Evolutionary conservation across 2,888 invertebrate species (phyloP).

Genomic region (Megalurothrips usitatus): DNA sequence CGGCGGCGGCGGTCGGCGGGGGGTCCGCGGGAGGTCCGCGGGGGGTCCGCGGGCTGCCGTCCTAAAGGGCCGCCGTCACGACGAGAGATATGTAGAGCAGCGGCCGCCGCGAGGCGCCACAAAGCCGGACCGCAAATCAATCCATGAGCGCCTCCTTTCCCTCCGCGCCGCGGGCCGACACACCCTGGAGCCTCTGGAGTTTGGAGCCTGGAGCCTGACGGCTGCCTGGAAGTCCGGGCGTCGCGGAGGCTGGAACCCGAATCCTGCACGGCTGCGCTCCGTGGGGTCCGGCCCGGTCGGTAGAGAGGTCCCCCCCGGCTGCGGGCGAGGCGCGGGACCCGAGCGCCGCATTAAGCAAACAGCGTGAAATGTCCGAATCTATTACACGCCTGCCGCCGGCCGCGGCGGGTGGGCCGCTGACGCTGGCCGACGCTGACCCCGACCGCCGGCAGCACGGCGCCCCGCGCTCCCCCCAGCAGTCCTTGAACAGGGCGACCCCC

Average conservation of each 20-base stretch:
- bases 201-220: neutral
- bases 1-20: neutral
- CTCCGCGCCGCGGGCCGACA: neutral
- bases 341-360: conserved; percentile 14
- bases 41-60: neutral
- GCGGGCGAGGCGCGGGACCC: too few species aligned
- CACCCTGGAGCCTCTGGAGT: neutral
- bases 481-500: neutral
- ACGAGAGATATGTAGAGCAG: neutral
- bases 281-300: too few species aligned
- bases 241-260: too few species aligned
- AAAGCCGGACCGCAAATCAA: too few species aligned
- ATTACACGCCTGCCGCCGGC: neutral
- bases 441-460: neutral
- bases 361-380: conserved; percentile 17
- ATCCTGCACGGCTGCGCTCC: too few species aligned
- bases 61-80: neutral
- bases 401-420: neutral
- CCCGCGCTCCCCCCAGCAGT: neutral
- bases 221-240: too few species aligned
- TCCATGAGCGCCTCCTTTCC: too few species aligned
- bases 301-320: too few species aligned
- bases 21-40: neutral
- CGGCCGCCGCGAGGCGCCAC: neutral
- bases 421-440: neutral